Evolutionary conservation across 2,797 vertebrate genomes (phyloP), one percentile per base, ranked within the genome.

Genomic region (Morelia viridis): DNA sequence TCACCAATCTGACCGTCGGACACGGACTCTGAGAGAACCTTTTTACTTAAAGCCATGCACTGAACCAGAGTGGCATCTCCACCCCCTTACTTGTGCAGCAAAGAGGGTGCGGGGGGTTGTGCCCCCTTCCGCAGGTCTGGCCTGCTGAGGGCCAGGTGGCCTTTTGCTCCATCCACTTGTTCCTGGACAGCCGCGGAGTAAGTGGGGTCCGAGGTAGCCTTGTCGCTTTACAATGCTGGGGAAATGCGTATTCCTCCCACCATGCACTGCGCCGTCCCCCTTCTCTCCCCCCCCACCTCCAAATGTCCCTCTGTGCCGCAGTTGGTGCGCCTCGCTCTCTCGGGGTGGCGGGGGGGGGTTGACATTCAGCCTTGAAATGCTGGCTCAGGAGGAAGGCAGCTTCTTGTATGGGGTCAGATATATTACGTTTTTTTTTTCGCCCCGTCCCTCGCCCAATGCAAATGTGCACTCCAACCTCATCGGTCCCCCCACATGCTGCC

Each of bases 11-110:
- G 68, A 87, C 85, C 26, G 62, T 89, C 58, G 58, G 85, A 92
- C 85, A 65, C 92, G 92, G 89, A 91, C 92, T 89, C 65, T 89
- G 91, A 91, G 93, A 93, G 92, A 90, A 92, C 89, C 89, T 92
- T 94, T 94, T 92, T 94, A 71, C 91, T 90, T 92, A 89, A 94
- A 94, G 91, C 93, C 91, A 94, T 94, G 91, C 93, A 94, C 92
- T 92, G 92, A 91, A 50, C 90, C 88, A 58, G 87, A 90, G 76
- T 87, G 60, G 88, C 88, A 91, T 86, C 92, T 93, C 89, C 93
- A 53, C 92, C 92, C 92, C 57, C 84, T 80, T 50, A 8, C 64
- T 85, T 64, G 92, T 24, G 89, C 85, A 64, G 92, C 85, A 62
- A 57, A 64, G 65, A 62, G 85, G 89, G 89, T 41, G 17, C 28